Conservation (phyloP, 1,140 invertebrate genomes). For the Hormaphis cornu region DNA sequence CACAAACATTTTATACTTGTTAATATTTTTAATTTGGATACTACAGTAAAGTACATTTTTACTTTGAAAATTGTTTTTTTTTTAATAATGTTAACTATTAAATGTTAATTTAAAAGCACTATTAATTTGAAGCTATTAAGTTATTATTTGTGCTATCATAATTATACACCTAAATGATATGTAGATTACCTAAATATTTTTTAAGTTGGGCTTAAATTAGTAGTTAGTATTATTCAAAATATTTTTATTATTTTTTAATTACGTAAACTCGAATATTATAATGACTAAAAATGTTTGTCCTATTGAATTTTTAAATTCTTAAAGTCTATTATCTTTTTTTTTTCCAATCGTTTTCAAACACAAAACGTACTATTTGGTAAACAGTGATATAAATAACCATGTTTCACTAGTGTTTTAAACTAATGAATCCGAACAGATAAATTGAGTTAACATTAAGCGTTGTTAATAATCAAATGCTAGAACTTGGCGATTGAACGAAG, state of each 20-base stretch:
- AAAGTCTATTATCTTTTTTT: neutral
- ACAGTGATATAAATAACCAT: neutral
- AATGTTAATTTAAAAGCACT: conserved; percentile 3
- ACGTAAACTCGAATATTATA: too few relatives aligned
- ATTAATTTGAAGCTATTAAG: conserved; percentile 12
- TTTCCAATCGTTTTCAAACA: neutral
- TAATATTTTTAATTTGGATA: neutral
- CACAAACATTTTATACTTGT: neutral
- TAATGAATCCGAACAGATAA: neutral
- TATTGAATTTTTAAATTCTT: neutral
- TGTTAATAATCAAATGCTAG: neutral
- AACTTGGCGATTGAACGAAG: neutral
- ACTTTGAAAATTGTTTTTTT: conserved; percentile 17
- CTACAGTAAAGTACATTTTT: neutral
- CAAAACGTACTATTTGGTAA: neutral
- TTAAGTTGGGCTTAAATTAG: conserved; percentile 20
- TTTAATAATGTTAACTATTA: neutral
- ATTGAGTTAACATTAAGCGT: neutral
- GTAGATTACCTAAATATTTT: conserved; percentile 15
- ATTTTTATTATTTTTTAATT: neutral
- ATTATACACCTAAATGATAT: neutral
- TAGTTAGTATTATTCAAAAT: conserved; percentile 15
- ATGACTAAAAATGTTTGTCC: neutral
- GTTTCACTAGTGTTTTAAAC: neutral
- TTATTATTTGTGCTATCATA: neutral